phyloP scores from a whole-genome alignment of 2,888 invertebrate genomes.

The Eugnorisma glareosa region DNA sequence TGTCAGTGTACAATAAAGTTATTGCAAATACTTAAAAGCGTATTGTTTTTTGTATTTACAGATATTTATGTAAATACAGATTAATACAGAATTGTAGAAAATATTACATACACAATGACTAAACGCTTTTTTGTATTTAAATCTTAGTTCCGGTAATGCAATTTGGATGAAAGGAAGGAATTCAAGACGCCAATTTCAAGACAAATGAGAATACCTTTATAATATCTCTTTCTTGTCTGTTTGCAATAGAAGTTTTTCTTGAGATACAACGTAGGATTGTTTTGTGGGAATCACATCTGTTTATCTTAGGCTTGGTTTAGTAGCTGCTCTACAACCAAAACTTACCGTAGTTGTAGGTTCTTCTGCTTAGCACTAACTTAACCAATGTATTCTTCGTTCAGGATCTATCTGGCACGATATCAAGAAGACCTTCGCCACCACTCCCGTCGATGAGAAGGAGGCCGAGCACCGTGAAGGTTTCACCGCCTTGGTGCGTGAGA shows the following conservation, averaged over 20 bases:
- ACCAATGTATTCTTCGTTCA: slow-evolving; percentile 62
- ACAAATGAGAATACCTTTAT: too few relatives aligned
- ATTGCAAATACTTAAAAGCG: not conserved
- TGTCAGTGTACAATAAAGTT: not conserved
- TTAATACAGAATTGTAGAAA: too few relatives aligned
- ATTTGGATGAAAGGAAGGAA: not conserved
- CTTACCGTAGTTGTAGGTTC: not conserved
- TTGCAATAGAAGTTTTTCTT: not conserved
- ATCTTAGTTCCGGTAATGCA: not conserved
- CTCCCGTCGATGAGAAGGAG: slow-evolving; percentile 94
- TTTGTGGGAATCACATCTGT: not conserved
- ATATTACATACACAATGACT: too few relatives aligned
- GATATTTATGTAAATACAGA: too few relatives aligned
- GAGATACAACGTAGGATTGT: not conserved
- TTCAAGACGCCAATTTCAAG: not conserved
- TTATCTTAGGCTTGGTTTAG: not conserved
- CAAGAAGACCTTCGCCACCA: slow-evolving; percentile 94
- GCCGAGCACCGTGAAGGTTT: slow-evolving; percentile 95
- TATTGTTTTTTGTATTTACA: too few relatives aligned
- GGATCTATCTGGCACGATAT: slow-evolving; percentile 94
- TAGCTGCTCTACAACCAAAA: not conserved
- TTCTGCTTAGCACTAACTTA: not conserved
- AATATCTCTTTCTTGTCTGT: not conserved
- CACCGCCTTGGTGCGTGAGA: slow-evolving; percentile 93
- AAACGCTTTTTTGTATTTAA: not conserved